phyloP scores from a whole-genome alignment of 1,140 invertebrate genomes.

The Tachypleus tridentatus region DNA sequence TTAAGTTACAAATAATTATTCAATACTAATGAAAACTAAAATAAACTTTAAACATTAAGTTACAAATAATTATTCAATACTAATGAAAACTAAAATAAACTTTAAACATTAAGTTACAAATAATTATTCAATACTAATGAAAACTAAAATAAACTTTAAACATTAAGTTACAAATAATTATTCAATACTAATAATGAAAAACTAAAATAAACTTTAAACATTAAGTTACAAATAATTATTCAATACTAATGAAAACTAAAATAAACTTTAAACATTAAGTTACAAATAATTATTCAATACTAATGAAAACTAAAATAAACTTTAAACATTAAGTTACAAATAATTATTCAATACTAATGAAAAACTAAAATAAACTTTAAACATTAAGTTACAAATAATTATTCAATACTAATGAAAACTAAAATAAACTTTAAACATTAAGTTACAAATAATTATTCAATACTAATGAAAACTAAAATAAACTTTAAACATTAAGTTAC shows the following conservation, averaged over 20 bases:
- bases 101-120: not conserved
- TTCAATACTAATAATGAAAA: not conserved
- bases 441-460: not conserved
- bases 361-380: no score
- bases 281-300: not conserved
- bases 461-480: no score
- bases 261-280: not conserved
- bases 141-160: no score
- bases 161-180: conserved; percentile 1
- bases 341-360: not conserved
- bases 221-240: not conserved
- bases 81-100: no score
- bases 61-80: not conserved
- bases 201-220: not conserved
- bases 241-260: not conserved
- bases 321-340: not conserved
- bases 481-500: not conserved
- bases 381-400: conserved; percentile 1
- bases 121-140: not conserved
- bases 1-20: not conserved
- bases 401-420: not conserved
- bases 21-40: not conserved
- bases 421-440: not conserved
- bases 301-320: no score
- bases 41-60: not conserved